A percentile compares a stretch with the other conserved stretches of the same genome.
phyloP scores from a whole-genome alignment of 2,888 invertebrate genomes.

The Lasioglossum zephyrum region DNA sequence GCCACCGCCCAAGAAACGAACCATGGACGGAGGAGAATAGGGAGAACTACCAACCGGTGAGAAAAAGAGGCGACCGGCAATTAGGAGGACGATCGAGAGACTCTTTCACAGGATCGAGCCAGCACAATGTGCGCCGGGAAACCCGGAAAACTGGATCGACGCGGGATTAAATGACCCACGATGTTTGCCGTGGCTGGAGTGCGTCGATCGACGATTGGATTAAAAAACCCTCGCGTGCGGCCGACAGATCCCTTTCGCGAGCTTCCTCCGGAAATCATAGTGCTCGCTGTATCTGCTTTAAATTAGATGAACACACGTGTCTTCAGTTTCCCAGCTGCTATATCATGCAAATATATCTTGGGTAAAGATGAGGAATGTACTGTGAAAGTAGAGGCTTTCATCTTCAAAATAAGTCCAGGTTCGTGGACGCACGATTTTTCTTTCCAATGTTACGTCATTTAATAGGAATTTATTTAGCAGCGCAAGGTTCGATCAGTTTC shows the following conservation, averaged over 20 bases:
- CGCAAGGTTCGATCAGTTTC: too few relatives aligned
- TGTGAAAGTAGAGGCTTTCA: not conserved
- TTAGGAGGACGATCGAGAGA: conserved; percentile 80
- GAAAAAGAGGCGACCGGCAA: conserved; percentile 76
- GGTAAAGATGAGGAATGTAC: not conserved
- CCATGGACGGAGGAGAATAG: conserved; percentile 3
- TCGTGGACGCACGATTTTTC: not conserved
- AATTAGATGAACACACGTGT: not conserved
- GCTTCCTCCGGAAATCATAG: not conserved
- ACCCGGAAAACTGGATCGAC: conserved; percentile 15
- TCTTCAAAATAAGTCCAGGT: not conserved
- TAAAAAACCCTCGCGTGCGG: not conserved
- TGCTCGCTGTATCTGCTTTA: not conserved
- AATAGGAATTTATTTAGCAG: too few relatives aligned
- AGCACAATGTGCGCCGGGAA: conserved; percentile 47
- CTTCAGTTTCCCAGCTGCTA: not conserved
- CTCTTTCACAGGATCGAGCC: conserved; percentile 75
- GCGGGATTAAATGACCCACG: conserved; percentile 60
- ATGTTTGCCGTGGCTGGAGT: conserved; percentile 43
- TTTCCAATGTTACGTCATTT: not conserved
- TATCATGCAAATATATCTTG: not conserved
- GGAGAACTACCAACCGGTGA: not conserved
- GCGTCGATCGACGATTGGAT: not conserved
- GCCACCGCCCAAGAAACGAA: conserved; percentile 15
- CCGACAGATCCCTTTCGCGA: not conserved